These are phyloP conservation scores for Trachymyrmex cornetzi DNA, from an alignment of 1,140 invertebrate species.

Conservation along the genomic window DNA sequence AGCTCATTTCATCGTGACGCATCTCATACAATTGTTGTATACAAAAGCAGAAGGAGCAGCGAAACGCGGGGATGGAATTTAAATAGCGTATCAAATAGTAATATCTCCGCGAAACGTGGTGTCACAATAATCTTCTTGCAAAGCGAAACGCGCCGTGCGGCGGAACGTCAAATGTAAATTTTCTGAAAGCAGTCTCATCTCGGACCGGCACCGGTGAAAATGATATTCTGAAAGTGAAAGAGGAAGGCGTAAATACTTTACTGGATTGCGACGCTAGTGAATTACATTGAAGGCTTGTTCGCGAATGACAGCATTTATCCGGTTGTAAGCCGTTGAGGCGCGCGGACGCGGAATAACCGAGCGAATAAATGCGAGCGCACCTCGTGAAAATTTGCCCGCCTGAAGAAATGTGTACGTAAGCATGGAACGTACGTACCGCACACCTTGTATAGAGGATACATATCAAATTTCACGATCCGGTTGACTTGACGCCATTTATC, in stretches of 20 bases:
- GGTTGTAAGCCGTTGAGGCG: conserved; percentile 62
- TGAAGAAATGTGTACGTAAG: conserved; percentile 43
- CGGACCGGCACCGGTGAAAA: conserved; percentile 59
- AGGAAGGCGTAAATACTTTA: conserved; percentile 60
- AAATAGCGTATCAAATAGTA: conserved; percentile 25
- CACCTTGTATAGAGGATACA: conserved; percentile 65
- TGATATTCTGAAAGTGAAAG: conserved; percentile 69
- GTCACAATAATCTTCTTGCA: conserved; percentile 34
- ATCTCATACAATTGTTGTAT: not conserved
- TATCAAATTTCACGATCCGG: conserved; percentile 69
- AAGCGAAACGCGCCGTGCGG: conserved; percentile 47
- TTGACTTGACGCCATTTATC: conserved; percentile 57
- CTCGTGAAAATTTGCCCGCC: conserved; percentile 56
- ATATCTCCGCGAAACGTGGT: not conserved
- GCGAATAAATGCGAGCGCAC: conserved; percentile 54
- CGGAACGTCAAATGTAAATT: conserved; percentile 45
- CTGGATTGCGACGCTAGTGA: conserved; percentile 59
- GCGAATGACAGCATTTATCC: conserved; percentile 73
- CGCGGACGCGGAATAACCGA: conserved; percentile 66
- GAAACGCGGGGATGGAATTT: not conserved
- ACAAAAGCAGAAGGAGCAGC: not conserved
- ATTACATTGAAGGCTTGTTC: conserved; percentile 68
- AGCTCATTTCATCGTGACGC: not conserved
- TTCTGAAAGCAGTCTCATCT: conserved; percentile 46
- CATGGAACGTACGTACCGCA: not conserved